phyloP scores from a whole-genome alignment of 2,888 invertebrate genomes.

The Griposia aprilina region DNA sequence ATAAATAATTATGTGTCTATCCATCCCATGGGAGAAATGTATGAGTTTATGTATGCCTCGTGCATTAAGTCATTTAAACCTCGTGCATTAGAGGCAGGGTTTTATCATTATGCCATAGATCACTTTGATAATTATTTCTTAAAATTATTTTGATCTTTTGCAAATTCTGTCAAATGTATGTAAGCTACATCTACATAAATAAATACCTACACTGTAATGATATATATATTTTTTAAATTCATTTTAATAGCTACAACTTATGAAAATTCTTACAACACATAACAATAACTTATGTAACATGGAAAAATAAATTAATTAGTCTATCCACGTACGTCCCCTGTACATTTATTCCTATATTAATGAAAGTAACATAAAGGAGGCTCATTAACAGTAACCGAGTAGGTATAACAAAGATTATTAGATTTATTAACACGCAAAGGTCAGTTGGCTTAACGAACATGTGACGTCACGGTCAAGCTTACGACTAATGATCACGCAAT shows the following conservation, averaged over 20 bases:
- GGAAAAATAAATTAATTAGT: not conserved
- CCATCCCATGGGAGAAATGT: not conserved
- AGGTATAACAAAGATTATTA: conserved; percentile 53
- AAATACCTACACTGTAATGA: not conserved
- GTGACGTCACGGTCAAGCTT: conserved; percentile 44
- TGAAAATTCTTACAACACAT: not conserved
- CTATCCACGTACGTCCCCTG: not conserved
- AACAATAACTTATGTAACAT: not conserved
- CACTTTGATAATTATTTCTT: not conserved
- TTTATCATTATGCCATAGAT: not conserved
- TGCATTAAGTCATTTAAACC: not conserved
- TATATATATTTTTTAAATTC: not conserved
- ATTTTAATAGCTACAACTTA: not conserved
- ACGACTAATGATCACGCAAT: conserved; percentile 50
- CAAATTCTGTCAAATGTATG: not conserved
- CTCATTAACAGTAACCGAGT: conserved; percentile 47
- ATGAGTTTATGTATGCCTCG: not conserved
- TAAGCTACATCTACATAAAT: not conserved
- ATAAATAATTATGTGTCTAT: not conserved
- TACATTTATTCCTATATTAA: conserved; percentile 18
- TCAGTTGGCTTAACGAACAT: conserved; percentile 58
- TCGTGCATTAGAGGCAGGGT: not conserved
- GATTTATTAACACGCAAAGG: conserved; percentile 61
- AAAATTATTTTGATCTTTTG: not conserved
- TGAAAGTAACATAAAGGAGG: conserved; percentile 20